Evolutionary conservation across 1,140 invertebrate species (phyloP), one percentile per base, ranked within the genome.

Genomic region (Microplitis demolitor): DNA sequence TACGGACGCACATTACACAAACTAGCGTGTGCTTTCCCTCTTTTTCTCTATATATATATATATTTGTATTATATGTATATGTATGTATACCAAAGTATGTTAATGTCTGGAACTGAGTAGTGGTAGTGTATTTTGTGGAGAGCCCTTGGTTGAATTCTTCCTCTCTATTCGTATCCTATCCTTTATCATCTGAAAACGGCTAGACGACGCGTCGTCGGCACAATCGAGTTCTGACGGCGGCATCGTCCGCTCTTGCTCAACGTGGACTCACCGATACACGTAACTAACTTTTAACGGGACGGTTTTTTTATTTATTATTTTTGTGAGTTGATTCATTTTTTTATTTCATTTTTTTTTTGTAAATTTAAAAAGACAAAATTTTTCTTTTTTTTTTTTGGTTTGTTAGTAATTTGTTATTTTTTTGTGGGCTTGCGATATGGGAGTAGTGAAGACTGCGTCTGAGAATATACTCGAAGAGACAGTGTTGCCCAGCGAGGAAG

Each of bases 401-500:
- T 8, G 13, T 34, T 31, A 51, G 35, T 33, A 58, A 34, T 50
- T 51, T 45, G 16, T 53, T 13, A 37, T 45, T 66, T 66, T 53
- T 60, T 37, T 45, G 69, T 71, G 75, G 69, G 69, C 11, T 50
- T 66, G 58, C 68, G 78, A 50, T 79, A 89, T 89, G 88, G 88
- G 87, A 79, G 82, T 88, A 75, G 80, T 88, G 70, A 87, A 84
- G 74, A 77, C 78, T 8, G 79, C 77, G 50, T 82, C 83, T 16
- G 81, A 87, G 54, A 84, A 80, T 70, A 76, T 84, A 74, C 75
- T 85, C 63, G 83, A 82, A 73, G 84, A 85, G 51, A 78, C 79
- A 13, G 78, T 84, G 9, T 69, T 87, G 31, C 84, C 85, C 3
- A 85, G 83, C 75, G 87, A 87, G 72, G 85, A 88, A 70, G 83